Evolutionary conservation across 2,888 invertebrate genomes (phyloP), one percentile per base, ranked within the genome.

Genomic region (Schizotus pectinicornis): DNA sequence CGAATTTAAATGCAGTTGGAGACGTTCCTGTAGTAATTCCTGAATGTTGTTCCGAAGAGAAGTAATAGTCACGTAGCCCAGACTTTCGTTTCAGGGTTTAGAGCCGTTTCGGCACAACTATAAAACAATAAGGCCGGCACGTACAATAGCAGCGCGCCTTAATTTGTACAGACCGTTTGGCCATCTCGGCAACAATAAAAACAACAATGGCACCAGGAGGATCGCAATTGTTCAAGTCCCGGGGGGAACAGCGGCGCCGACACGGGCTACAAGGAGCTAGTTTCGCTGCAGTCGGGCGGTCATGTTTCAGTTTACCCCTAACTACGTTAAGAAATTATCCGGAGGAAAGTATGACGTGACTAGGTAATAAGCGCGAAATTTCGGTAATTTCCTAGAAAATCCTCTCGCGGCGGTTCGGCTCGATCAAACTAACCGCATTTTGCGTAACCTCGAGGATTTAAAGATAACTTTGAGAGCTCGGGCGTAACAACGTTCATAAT

Each of bases 401-500:
- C 38, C 11, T n/a, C 9, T 6, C 9, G n/a, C 2, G n/a, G 46
- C 34, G 46, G n/a, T 38, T 38, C 46, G 34, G 45, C 39, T 46
- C 12, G 2, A 9, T 35, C 36, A 35, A 35, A 11, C 36, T 48
- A 62, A 62, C 52, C 55, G 43, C 57, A 57, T 62, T 60, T 57
- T 57, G 42, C 55, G 46, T 49, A 58, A 63, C 60, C 57, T 56
- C 45, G 50, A 55, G 55, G 60, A 60, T 63, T 56, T 61, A 49
- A 49, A 54, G 59, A 64, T 59, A 59, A 63, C 58, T 63, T 56
- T 59, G 62, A 61, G 61, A 63, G 56, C 45, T 61, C 43, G 42
- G 47, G 63, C 63, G 60, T 62, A 58, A 60, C 59, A 58, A 60
- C 60, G 50, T 50, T 56, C 59, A 62, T 56, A 59, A 63, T 56